phyloP scores from a whole-genome alignment of 2,888 invertebrate species.

The Heteromurus nitidus region DNA sequence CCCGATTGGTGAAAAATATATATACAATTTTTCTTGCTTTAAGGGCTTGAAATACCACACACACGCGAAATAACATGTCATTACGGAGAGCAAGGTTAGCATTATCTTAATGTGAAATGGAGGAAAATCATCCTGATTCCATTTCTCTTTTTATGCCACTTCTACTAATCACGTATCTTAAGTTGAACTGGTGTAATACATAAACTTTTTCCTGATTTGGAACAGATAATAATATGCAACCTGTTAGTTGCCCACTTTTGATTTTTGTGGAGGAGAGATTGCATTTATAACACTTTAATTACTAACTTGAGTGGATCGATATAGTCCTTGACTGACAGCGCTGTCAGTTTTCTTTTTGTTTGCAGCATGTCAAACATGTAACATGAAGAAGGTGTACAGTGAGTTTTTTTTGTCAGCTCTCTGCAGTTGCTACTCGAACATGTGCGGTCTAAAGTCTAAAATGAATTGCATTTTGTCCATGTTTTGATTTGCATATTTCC shows the following conservation, averaged over 20 bases:
- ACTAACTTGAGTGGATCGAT: neutral
- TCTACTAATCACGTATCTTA: constrained; percentile 5
- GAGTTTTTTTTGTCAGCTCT: too few species aligned
- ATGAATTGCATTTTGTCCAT: too few species aligned
- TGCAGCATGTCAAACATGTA: too few species aligned
- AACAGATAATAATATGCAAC: constrained; percentile 43
- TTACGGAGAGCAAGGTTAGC: constrained; percentile 35
- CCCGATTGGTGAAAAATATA: constrained; percentile 37
- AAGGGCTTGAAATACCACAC: neutral
- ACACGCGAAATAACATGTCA: neutral
- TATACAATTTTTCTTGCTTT: neutral
- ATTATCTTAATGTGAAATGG: constrained; percentile 43
- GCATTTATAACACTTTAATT: too few species aligned
- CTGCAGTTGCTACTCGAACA: too few species aligned
- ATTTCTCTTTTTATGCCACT: constrained; percentile 1
- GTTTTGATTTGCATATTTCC: too few species aligned
- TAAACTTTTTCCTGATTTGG: constrained; percentile 49
- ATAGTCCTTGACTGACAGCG: neutral
- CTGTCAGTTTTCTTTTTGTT: neutral
- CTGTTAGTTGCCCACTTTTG: neutral
- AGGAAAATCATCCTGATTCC: constrained; percentile 38
- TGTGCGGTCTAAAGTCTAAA: too few species aligned
- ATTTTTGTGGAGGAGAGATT: too few species aligned
- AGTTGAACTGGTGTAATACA: constrained; percentile 6
- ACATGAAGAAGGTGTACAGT: too few species aligned